phyloP scores from a whole-genome alignment of 2,797 vertebrate genomes.

The Sciurus vulgaris region DNA sequence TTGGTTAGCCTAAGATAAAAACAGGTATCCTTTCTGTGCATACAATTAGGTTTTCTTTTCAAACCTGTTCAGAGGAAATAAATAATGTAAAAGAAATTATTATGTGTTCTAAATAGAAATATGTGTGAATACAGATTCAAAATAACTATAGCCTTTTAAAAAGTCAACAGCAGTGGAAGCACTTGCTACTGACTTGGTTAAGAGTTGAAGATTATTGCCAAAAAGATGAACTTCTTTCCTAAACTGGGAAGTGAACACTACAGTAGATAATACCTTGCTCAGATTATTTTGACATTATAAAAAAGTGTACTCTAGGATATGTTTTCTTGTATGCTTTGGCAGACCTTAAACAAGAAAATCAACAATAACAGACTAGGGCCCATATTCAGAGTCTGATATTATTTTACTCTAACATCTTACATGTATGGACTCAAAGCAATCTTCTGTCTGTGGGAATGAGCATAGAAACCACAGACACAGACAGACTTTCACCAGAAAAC shows the following conservation, averaged over 20 bases:
- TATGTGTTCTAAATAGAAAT: constrained; percentile 20
- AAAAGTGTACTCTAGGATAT: neutral
- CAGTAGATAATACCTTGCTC: neutral
- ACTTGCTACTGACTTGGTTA: neutral
- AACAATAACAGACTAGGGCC: neutral
- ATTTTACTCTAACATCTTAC: neutral
- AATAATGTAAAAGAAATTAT: neutral
- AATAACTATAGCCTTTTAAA: neutral
- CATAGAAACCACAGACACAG: neutral
- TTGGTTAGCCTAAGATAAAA: neutral
- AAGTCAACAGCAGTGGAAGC: neutral
- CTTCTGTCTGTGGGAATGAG: neutral
- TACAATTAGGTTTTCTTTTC: neutral
- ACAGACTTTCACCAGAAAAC: neutral
- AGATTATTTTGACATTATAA: neutral
- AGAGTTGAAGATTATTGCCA: neutral
- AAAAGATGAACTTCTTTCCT: neutral
- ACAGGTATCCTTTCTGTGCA: neutral
- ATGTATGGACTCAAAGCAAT: neutral
- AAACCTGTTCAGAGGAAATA: constrained; percentile 1
- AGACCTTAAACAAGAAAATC: neutral
- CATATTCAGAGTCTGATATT: neutral
- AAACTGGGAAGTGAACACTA: neutral
- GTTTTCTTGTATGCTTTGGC: neutral
- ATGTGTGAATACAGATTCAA: neutral